These are phyloP conservation scores for Pyrochroa serraticornis DNA, from an alignment of 2,888 invertebrate genomes.

Conservation along the genomic window DNA sequence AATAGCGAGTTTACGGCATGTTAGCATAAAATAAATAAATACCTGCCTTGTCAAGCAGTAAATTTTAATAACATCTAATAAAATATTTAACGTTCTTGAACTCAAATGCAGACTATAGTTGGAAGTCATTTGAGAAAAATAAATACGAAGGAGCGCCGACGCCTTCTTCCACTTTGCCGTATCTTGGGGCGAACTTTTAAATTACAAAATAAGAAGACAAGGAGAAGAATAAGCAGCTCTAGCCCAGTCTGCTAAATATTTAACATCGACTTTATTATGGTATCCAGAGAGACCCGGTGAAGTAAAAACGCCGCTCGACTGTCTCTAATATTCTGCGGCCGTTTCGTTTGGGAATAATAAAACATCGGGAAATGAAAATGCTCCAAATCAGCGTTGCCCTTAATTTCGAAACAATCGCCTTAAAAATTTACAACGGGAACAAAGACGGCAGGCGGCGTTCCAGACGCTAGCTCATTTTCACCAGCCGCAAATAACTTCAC, in stretches of 20 bases:
- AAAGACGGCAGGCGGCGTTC: not conserved
- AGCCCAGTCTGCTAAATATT: conserved; percentile 50
- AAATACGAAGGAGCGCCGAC: conserved; percentile 43
- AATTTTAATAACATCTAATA: conserved; percentile 43
- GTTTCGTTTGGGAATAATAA: conserved; percentile 46
- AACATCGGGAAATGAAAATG: conserved; percentile 44
- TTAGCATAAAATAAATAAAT: conserved; percentile 17
- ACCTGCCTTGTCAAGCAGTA: conserved; percentile 29
- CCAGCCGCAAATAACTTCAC: too few species aligned
- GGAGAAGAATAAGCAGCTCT: conserved; percentile 45
- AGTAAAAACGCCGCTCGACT: conserved; percentile 36
- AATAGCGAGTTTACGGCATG: conserved; percentile 9
- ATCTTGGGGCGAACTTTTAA: conserved; percentile 52
- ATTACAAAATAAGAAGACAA: conserved; percentile 51
- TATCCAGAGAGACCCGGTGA: conserved; percentile 32
- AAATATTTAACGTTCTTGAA: conserved; percentile 48
- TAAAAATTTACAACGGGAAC: conserved; percentile 9
- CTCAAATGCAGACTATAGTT: conserved; percentile 38
- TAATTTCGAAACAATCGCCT: conserved; percentile 36
- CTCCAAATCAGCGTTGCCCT: conserved; percentile 35
- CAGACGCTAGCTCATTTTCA: too few species aligned
- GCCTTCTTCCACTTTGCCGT: conserved; percentile 37
- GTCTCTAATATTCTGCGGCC: conserved; percentile 46
- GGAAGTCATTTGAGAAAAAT: conserved; percentile 46
- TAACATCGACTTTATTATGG: conserved; percentile 52